Percentiles rank a stretch among this genome's conserved stretches.
These are phyloP conservation scores for Eulacestoma nigropectus DNA, from an alignment of 2,113 vertebrate species.

Conservation along the genomic window DNA sequence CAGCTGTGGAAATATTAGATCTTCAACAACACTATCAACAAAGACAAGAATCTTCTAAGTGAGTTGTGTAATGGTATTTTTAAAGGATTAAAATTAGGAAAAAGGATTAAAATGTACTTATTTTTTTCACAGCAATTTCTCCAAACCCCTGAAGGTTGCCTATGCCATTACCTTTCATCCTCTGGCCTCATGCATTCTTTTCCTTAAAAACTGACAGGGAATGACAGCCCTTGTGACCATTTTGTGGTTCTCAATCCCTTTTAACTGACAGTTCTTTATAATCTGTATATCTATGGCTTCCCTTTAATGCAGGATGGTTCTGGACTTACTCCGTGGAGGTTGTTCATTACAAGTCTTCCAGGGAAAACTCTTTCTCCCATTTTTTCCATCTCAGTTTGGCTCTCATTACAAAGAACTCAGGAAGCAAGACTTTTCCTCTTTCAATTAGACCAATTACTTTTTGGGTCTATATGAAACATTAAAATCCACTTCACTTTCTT, in stretches of 20 bases:
- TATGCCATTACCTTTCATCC: not conserved
- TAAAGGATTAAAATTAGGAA: slow-evolving; percentile 21
- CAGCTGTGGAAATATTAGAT: slow-evolving; percentile 62
- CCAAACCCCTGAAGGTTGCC: not conserved
- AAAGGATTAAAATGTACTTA: not conserved
- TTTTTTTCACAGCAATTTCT: not conserved
- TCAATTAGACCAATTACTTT: not conserved
- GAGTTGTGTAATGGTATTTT: slow-evolving; percentile 36
- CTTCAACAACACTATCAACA: slow-evolving; percentile 32
- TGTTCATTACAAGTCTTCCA: not conserved
- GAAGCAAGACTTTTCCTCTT: slow-evolving; percentile 15
- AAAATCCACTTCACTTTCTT: not conserved
- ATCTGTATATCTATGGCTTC: not conserved
- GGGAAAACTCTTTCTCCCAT: not conserved
- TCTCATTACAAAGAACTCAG: not conserved
- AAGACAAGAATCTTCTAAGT: slow-evolving; percentile 15
- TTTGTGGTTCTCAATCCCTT: not conserved
- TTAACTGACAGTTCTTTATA: not conserved
- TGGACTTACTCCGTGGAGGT: not conserved
- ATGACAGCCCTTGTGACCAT: not conserved
- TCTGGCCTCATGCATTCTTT: not conserved
- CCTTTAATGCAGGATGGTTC: not conserved
- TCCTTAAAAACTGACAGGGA: not conserved
- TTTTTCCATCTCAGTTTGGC: not conserved
- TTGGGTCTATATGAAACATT: not conserved